These are phyloP conservation scores for Sminthurinus aureus DNA, from an alignment of 2,888 invertebrate genomes.

Conservation along the genomic window DNA sequence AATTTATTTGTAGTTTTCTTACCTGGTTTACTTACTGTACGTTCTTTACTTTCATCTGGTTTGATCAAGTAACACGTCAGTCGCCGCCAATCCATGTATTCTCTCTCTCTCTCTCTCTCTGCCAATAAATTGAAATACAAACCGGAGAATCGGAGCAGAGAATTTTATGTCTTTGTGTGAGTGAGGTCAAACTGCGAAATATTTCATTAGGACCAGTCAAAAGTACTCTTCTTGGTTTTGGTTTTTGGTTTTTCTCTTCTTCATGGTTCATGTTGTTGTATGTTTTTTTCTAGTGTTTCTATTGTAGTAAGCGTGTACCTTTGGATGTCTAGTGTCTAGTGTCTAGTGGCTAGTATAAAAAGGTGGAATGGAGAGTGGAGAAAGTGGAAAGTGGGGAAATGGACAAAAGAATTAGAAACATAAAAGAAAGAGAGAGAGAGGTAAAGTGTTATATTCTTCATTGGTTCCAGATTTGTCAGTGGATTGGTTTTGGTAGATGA, in stretches of 20 bases:
- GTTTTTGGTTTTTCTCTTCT: conserved; percentile 7
- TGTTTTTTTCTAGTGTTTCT: background rate
- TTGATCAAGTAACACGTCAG: too few relatives aligned
- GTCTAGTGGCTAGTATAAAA: background rate
- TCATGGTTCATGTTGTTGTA: background rate
- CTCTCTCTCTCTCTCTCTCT: conserved; percentile 11
- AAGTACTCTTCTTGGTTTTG: background rate
- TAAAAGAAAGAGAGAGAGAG: background rate
- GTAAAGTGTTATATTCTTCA: conserved; percentile 29
- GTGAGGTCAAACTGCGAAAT: conserved; percentile 28
- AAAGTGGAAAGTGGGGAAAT: conserved; percentile 32
- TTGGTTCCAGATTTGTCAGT: conserved; percentile 15
- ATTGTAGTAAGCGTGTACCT: too few relatives aligned
- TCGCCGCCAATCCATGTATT: background rate
- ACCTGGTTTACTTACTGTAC: too few relatives aligned
- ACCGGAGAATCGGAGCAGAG: background rate
- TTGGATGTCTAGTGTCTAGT: background rate
- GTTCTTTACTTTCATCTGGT: too few relatives aligned
- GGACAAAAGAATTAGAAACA: background rate
- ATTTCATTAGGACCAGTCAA: conserved; percentile 30
- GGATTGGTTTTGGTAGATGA: background rate
- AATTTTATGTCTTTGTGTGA: background rate
- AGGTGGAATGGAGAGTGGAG: background rate
- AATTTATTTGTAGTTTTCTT: too few relatives aligned
- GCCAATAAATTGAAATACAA: background rate